These are phyloP conservation scores for Drosophila sulfurigaster DNA, from an alignment of 1,140 invertebrate genomes.

Conservation along the genomic window DNA sequence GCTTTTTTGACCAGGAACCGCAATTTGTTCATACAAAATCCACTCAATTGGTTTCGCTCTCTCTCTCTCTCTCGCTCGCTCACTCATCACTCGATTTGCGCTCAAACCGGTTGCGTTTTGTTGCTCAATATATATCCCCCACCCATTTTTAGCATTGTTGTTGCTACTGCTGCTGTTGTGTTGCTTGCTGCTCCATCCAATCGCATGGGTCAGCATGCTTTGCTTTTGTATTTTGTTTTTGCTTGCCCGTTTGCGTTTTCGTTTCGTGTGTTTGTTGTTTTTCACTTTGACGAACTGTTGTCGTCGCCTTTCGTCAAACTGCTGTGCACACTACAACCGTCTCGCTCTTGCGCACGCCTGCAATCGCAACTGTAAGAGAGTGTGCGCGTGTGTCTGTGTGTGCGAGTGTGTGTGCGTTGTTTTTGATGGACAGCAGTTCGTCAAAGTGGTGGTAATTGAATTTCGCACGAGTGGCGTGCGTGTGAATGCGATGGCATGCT, in stretches of 20 bases:
- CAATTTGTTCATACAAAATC: constrained; percentile 23
- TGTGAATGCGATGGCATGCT: constrained; percentile 60
- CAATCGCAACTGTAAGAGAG: constrained; percentile 19
- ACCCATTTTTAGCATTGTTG: constrained; percentile 47
- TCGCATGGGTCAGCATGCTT: constrained; percentile 58
- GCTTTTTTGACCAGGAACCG: constrained; percentile 48
- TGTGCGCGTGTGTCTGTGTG: constrained; percentile 8
- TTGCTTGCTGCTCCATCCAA: constrained; percentile 52
- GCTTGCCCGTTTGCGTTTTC: not conserved
- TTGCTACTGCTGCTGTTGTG: constrained; percentile 42
- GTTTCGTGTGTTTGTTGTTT: constrained; percentile 37
- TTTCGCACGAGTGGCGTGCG: constrained; percentile 47
- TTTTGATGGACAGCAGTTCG: constrained; percentile 82
- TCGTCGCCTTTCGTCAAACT: constrained; percentile 77
- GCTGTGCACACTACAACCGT: constrained; percentile 55
- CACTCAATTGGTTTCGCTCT: constrained; percentile 47
- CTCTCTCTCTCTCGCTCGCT: constrained; percentile 3
- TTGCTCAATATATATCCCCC: constrained; percentile 52
- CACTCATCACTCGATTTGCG: constrained; percentile 26
- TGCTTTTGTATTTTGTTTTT: constrained; percentile 55
- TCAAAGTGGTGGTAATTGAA: constrained; percentile 83
- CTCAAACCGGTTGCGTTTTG: constrained; percentile 50
- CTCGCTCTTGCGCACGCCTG: constrained; percentile 53
- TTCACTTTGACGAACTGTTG: constrained; percentile 77
- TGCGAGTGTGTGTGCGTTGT: constrained; percentile 23